A percentile compares a stretch with the other conserved stretches of the same genome.
These are phyloP conservation scores for Ashinkailepas kermadecensis DNA, from an alignment of 2,888 invertebrate species.

Conservation along the genomic window DNA sequence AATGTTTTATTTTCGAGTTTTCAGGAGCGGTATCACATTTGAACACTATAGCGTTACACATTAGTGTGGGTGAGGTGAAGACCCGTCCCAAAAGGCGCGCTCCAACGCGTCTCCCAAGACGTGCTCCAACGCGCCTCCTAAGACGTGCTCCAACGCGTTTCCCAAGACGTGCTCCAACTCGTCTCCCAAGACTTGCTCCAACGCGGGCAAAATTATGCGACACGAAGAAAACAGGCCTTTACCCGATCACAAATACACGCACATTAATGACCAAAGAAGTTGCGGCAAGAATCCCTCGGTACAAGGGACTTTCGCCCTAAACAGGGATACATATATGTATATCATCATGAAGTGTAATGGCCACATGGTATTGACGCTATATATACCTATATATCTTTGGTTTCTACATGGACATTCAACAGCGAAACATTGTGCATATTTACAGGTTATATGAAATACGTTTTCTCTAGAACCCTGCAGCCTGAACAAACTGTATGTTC, in stretches of 20 bases:
- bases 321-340: constrained; percentile 24
- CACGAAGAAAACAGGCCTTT: constrained; percentile 11
- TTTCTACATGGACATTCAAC: constrained; percentile 24
- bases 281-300: not conserved
- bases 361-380: constrained; percentile 21
- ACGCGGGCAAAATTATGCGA: not conserved
- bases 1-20: constrained; percentile 15
- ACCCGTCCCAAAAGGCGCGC: not conserved
- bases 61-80: constrained; percentile 15
- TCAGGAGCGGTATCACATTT: constrained; percentile 24
- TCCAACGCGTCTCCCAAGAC: not conserved
- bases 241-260: constrained; percentile 4
- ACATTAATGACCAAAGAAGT: not conserved
- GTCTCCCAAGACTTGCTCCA: too few species aligned
- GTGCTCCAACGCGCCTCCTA: not conserved
- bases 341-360: constrained; percentile 20
- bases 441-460: constrained; percentile 5
- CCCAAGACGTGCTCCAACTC: not conserved
- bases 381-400: constrained; percentile 25
- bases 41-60: constrained; percentile 20
- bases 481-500: not conserved
- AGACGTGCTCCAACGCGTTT: not conserved
- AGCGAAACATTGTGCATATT: constrained; percentile 22
- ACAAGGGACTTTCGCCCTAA: not conserved
- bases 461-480: not conserved